Evolutionary conservation across 2,113 vertebrate genomes (phyloP), one percentile per base, ranked within the genome.

Genomic region (Anolis sagrei): DNA sequence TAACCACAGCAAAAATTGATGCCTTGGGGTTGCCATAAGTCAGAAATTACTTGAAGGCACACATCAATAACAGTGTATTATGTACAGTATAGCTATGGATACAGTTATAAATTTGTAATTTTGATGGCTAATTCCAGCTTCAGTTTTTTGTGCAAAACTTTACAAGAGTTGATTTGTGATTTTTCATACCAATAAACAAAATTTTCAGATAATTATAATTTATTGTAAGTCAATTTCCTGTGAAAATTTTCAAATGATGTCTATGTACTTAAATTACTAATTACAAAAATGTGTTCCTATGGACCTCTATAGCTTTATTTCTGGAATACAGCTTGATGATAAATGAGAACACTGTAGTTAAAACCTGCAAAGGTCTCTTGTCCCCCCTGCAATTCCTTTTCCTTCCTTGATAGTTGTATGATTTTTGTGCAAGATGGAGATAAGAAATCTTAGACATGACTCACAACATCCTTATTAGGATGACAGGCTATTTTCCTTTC

Each of bases 401-500:
- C 8, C 7, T 23, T 49, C 29, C 29, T 69, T 70, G 76, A 74
- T 62, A 73, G 69, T 34, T 66, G 72, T 51, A 58, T 86, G 51
- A 29, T 21, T 10, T 23, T 13, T 66, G 62, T 64, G 27, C 18
- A 70, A 49, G 58, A 74, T 25, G 23, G 36, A 39, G 3, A 21
- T 7, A 4, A n/a, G 70, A 69, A 27, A 48, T 32, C 34, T 70
- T 70, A 62, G 51, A 27, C 61, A 34, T 54, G 76, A 75, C 44
- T 88, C 19, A 25, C 39, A 84, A 79, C 49, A 74, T 66, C 34
- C 49, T 74, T 61, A 18, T 75, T 79, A 79, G 48, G 39, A 16
- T 83, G 81, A 36, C 36, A 79, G 58, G 36, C 70, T 51, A 23
- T 84, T 84, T 84, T 58, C 48, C 58, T 36, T 64, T 75, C n/a